These are phyloP conservation scores for Caenorhabditis sp. DNA, from an alignment of 2,888 invertebrate species.

Conservation along the genomic window DNA sequence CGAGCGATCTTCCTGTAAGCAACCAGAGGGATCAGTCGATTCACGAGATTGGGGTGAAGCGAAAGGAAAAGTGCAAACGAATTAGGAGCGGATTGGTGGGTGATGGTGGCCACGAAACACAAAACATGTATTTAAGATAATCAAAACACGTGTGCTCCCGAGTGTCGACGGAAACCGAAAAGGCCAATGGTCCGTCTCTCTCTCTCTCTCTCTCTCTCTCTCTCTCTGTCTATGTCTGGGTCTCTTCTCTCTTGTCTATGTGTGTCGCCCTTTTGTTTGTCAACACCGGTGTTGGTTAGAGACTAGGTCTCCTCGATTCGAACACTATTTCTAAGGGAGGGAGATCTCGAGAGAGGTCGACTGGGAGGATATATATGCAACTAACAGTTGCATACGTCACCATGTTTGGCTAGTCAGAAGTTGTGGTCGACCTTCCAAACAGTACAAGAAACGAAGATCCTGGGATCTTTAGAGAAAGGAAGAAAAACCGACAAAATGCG, in stretches of 20 bases:
- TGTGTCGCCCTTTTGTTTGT: constrained; percentile 44
- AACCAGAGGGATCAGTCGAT: no score
- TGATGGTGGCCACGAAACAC: constrained; percentile 15
- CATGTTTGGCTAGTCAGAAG: no score
- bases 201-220: background rate
- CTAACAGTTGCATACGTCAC: constrained; percentile 50
- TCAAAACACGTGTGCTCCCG: constrained; percentile 20
- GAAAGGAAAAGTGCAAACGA: constrained; percentile 35
- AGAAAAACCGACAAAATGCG: no score
- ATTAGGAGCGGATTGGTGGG: constrained; percentile 36
- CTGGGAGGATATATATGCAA: constrained; percentile 35
- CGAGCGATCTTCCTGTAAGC: constrained; percentile 44
- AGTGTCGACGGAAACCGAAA: no score
- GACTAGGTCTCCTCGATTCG: constrained; percentile 34
- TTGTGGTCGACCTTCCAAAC: no score
- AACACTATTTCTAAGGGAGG: constrained; percentile 18
- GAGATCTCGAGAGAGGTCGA: constrained; percentile 44
- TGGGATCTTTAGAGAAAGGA: no score
- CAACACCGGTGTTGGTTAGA: constrained; percentile 37
- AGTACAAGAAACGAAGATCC: no score
- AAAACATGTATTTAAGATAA: constrained; percentile 23
- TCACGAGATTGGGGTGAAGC: background rate
- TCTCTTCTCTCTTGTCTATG: no score
- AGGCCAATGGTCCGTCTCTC: background rate
- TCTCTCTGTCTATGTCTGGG: no score